Base-by-base conservation (phyloP, 2,113 vertebrate species). In the Fregata magnificens region DNA sequence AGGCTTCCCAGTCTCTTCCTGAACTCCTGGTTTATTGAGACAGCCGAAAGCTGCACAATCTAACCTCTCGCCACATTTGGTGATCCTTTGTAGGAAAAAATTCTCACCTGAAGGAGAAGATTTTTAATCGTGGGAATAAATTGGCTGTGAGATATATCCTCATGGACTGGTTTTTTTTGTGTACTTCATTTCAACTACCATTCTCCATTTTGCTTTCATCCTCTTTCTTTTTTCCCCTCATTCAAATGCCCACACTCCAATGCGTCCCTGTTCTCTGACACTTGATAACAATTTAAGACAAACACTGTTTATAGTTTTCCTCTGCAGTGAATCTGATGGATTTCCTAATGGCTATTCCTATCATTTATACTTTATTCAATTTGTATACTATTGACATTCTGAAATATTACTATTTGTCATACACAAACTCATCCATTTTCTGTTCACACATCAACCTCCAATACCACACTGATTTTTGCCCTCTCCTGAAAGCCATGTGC, bases 1-100 rank as follows among this genome's bases (percentile, higher is more conserved):
- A 95, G 47, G 61, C 73, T 85, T 96, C 74, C 73, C 11, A 53
- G 49, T 94, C 86, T 93, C 66, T 80, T 89, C 83, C 49, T 85
- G 84, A 93, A 65, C 25, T 84, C 83, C 76, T n/a, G 72, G 78
- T 80, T 94, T 76, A 76, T 44, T 91, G 55, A 87, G 89, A 82
- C 78, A 85, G 78, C 38, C 3, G 1, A 91, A 91, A 78, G 86
- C 83, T 87, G 78, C 81, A 82, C 78, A 89, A 4, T 56, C 81
- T 89, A 93, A 95, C 88, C 72, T 87, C 94, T 97, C 91, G 77
- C 62, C 36, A 93, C 58, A 71, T 80, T 65, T 89, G 42, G n/a
- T 61, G 62, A 85, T 93, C 44, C 34, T 93, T 45, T 72, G 26
- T 50, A 82, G 42, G 50, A 95, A 92, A 82, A n/a, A 76, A 63